Base-by-base conservation (phyloP, 1,140 invertebrate genomes). In the Myzus persicae region DNA sequence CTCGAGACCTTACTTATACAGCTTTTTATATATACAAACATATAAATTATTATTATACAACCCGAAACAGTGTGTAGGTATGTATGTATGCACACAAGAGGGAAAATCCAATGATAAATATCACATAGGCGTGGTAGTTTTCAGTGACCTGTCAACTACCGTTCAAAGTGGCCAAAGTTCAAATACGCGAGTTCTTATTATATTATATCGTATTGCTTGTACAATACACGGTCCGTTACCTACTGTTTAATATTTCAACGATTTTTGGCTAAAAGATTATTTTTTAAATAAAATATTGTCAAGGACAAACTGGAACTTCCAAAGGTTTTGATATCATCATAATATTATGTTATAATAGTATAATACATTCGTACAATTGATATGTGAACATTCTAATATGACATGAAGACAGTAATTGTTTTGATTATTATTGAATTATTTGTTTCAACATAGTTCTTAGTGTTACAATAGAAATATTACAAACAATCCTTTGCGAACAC, bases 71-170 rank as follows among this genome's bases (percentile, higher is more conserved):
- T 76, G 14, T n/a, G n/a, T n/a, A n/a, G n/a, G n/a, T 76, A 67
- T 67, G 59, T n/a, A n/a, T 14, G 31, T 31, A 31, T 14, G 14
- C n/a, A 76, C 14, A 76, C 59, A n/a, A 76, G 59, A 76, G 59
- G 59, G 14, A 76, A 76, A 76, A 76, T 76, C 59, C 59, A 76
- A 76, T 76, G 59, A 76, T 76, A 76, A 76, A 76, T 76, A 76
- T 76, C 59, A 14, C 31, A 76, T 76, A 76, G 59, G 59, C 59
- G 59, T 76, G 59, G 59, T 76, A 76, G 31, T 76, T 76, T 76
- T 76, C 59, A 14, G 31, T 76, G 31, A 76, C 59, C 59, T 76
- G 59, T 76, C 59, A 76, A 76, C 59, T n/a, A n/a, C 31, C 59
- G 59, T 76, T 31, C 59, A 76, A 76, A 76, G 59, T 76, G 31